These are phyloP conservation scores for Tupaia chinensis DNA, from an alignment of 2,113 vertebrate genomes.

Conservation along the genomic window DNA sequence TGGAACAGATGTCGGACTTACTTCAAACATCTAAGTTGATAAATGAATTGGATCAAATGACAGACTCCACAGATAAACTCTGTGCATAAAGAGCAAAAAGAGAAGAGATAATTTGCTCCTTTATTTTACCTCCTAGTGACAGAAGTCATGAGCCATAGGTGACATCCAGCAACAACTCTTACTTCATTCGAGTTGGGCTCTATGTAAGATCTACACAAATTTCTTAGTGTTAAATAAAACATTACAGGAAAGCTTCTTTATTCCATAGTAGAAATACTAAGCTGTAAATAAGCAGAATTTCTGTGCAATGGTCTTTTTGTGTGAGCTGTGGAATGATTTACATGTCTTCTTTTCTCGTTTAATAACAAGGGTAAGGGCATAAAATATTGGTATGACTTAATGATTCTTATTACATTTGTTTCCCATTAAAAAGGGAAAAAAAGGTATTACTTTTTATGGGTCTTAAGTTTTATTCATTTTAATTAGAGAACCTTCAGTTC, in stretches of 20 bases:
- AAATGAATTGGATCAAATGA: neutral
- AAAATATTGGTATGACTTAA: neutral
- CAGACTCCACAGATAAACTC: neutral
- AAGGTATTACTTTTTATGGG: neutral
- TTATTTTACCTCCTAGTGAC: neutral
- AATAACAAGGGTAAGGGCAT: neutral
- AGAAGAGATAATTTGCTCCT: neutral
- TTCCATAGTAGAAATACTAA: neutral
- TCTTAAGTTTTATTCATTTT: slow-evolving; percentile 55
- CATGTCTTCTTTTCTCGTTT: neutral
- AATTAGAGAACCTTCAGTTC: slow-evolving; percentile 1
- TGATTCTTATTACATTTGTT: slow-evolving; percentile 15
- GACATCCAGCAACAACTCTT: neutral
- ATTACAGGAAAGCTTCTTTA: neutral
- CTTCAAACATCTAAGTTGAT: neutral
- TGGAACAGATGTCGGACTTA: neutral
- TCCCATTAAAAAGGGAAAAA: neutral
- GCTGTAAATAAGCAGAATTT: slow-evolving; percentile 3
- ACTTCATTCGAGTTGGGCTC: neutral
- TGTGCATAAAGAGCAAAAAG: neutral
- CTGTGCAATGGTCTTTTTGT: neutral
- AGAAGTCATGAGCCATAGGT: neutral
- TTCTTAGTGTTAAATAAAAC: neutral
- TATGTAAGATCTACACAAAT: neutral
- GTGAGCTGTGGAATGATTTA: neutral